Evolutionary conservation across 2,113 vertebrate species (phyloP), one percentile per base, ranked within the genome.

Genomic region (Kryptolebias marmoratus): DNA sequence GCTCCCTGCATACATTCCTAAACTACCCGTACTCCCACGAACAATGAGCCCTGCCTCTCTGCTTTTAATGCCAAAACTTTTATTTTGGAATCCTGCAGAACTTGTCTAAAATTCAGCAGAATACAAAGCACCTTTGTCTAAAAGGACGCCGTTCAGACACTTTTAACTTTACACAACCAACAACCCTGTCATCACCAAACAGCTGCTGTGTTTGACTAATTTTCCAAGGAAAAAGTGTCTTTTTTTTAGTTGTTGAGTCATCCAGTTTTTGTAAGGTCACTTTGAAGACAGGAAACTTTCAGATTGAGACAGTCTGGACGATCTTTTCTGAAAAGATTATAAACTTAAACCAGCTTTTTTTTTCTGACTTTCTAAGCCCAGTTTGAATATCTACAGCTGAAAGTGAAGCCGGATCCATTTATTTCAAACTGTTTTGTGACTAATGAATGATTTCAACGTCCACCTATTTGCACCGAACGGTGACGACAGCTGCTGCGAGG

Each of bases 1-100:
- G 48, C 15, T 15, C 9, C 80, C 72, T 54, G 71, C 79, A 57
- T 27, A 75, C 86, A 81, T 87, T 86, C 81, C 83, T 63, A 32
- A 77, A 68, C 56, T 69, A 39, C 57, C 73, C 0, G 3, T 16
- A 75, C 72, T 67, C 48, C 58, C 14, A 74, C 11, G 45, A 77
- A 64, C 63, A 65, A 31, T 22, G 4, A 76, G 13, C 30, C 44
- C 28, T 56, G 69, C 49, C 71, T 12, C 0, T 15, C 18, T 52
- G 8, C 1, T 57, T 56, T 44, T 28, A 75, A 59, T 63, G 47
- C 68, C 65, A 11, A 22, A 22, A 2, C 30, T 16, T 15, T 14
- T 30, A 14, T 30, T 56, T 56, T 27, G 30, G n/a, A 53, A 73
- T 50, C 32, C 5, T 58, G 64, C 66, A 50, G 12, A 11, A 61